Evolutionary conservation across 2,888 invertebrate species (phyloP), one percentile per base, ranked within the genome.

Genomic region (Apamea sordens): DNA sequence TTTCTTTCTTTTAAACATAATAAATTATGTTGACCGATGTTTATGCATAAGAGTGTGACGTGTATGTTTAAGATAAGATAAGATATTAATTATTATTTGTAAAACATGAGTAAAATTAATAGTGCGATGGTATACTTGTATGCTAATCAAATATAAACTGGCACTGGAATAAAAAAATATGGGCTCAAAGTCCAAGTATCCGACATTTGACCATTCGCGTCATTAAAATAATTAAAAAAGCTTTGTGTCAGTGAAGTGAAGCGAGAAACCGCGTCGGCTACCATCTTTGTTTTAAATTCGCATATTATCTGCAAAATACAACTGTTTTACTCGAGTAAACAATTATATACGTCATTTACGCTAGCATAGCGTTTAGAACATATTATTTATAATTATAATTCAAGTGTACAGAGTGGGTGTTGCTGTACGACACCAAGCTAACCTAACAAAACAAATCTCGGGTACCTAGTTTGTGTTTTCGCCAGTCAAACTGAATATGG

Each of bases 401-500:
- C 1, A 44, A 56, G 63, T 67, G 41, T 18, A 3, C 4, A 18
- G 8, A 44, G 36, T 44, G 36, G 36, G 72, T 68, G 36, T 68
- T 15, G 32, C 5, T 24, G n/a, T 59, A 11, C 1, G 11, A n/a
- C 11, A n/a, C n/a, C 36, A 81, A 81, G 44, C 21, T 88, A 88
- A 87, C 85, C 82, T 88, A 80, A 75, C 68, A 65, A 59, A 76
- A 47, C n/a, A 24, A 13, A 56, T 59, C 7, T 24, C n/a, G 53
- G 28, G 24, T 75, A n/a, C n/a, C n/a, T n/a, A 24, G 70, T 71
- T 77, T 53, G 18, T 5, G 56, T 56, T 73, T 67, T 32, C 10
- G 28, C 10, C 18, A 18, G 21, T 36, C 21, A 74, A 53, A 56
- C 64, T 84, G 61, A 81, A 41, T 41, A 98, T 98, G 98, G 98